These are phyloP conservation scores for Pagetopsis macropterus DNA, from an alignment of 2,797 vertebrate species.

Conservation along the genomic window DNA sequence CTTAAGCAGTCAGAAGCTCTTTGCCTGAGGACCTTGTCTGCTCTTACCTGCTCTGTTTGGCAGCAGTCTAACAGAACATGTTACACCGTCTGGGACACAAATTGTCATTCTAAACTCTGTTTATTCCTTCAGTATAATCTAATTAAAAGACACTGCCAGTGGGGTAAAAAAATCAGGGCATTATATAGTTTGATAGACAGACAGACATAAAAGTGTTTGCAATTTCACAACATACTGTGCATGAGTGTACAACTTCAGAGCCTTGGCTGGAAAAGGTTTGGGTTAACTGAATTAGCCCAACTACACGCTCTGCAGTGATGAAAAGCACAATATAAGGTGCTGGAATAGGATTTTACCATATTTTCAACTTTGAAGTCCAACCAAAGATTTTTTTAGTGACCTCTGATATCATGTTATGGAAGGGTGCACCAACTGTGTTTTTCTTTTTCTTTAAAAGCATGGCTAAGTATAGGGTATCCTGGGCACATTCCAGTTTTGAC, in stretches of 20 bases:
- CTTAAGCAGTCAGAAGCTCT: slow-evolving; percentile 58
- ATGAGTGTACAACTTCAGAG: slow-evolving; percentile 76
- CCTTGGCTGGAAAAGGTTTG: slow-evolving; percentile 68
- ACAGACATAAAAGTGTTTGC: slow-evolving; percentile 79
- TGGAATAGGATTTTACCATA: slow-evolving; percentile 69
- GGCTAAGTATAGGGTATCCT: slow-evolving; percentile 41
- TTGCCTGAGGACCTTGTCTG: slow-evolving; percentile 78
- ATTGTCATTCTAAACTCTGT: slow-evolving; percentile 79
- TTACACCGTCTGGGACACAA: slow-evolving; percentile 82
- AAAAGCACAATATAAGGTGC: slow-evolving; percentile 63
- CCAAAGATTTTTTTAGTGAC: slow-evolving; percentile 66
- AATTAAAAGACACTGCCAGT: slow-evolving; percentile 83
- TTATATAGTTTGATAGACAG: slow-evolving; percentile 81
- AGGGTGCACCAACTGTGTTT: slow-evolving; percentile 48
- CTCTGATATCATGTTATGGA: slow-evolving; percentile 55
- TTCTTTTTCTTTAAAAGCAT: slow-evolving; percentile 52
- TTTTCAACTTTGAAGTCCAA: slow-evolving; percentile 74
- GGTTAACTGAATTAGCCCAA: slow-evolving; percentile 72
- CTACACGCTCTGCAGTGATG: slow-evolving; percentile 64
- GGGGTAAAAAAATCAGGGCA: slow-evolving; percentile 73
- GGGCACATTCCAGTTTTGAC: slow-evolving; percentile 41
- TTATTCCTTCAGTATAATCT: slow-evolving; percentile 79
- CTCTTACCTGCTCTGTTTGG: slow-evolving; percentile 80
- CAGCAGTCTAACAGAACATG: slow-evolving; percentile 78
- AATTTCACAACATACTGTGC: slow-evolving; percentile 71